Base-by-base conservation (phyloP, 2,888 invertebrate genomes). In the Xiphydria camelus region DNA sequence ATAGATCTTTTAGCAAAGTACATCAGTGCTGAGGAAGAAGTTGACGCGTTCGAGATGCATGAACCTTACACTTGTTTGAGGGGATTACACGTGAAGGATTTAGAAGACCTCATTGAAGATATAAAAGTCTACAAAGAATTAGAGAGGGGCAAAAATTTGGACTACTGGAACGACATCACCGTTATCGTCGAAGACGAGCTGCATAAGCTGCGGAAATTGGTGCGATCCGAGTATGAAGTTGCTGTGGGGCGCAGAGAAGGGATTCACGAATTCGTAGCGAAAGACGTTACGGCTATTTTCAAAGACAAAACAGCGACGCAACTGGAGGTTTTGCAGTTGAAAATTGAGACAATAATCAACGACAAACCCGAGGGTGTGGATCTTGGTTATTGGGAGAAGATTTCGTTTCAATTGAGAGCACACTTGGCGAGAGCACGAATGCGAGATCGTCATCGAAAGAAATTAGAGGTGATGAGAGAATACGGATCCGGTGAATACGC, bases 1-100 rank as follows among this genome's bases (percentile, higher is more conserved):
- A 99, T 99, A 56, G 99, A 99, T 80, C 80, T 98, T 51, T 78
- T 99, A 42, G 97, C 97, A 0, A 92, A 97, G 79, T 99, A 98
- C 68, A 92, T 97, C 44, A 90, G 91, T 70, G 89, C 91, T 1
- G 91, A 94, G 65, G 90, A 91, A 61, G 83, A 88, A 55, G 91
- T 91, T 39, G 90, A 95, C 63, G 91, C 94, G 0, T 88, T 97
- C 17, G 97, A 98, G 79, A 94, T 99, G 92, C 94, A 96, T 70
- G 97, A 99, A 73, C 98, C 99, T 0, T 95, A 97, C 72, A 91
- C 91, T 0, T 95, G 95, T 72, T 82, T 99, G 1, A 91, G 94
- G 68, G 96, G 97, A 0, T 79, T 98, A 43, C 88, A 89, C 10
- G 83, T 89, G 4, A 86, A 88, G 56, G 98, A 99, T 75, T 79